Conservation (phyloP, 37 sponge, comb jelly and placozoan genomes). For the Amphimedon queenslandica region DNA sequence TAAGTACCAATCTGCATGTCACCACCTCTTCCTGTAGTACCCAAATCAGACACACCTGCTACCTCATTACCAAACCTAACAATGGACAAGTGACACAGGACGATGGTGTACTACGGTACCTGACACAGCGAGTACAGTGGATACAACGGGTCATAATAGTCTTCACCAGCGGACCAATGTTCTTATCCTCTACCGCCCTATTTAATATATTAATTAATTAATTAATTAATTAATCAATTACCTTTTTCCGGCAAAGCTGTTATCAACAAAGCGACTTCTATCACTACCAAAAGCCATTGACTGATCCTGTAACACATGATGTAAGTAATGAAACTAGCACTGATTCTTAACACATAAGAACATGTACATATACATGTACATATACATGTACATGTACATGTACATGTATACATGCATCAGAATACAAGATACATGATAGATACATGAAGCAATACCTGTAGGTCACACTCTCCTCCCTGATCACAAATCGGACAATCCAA, state of each 20-base stretch:
- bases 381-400: no score
- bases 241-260: slow-evolving; percentile 82
- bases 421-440: background rate
- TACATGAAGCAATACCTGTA: slow-evolving; percentile 44
- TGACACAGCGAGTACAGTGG: slow-evolving; percentile 93
- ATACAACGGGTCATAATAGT: slow-evolving; percentile 99
- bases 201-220: background rate
- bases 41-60: slow-evolving; percentile 95
- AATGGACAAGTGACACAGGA: no score
- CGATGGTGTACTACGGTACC: no score
- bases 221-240: slow-evolving; percentile 2
- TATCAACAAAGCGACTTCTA: slow-evolving; percentile 93
- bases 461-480: slow-evolving; percentile 98
- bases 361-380: no score
- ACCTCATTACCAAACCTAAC: slow-evolving; percentile 90
- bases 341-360: no score
- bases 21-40: slow-evolving; percentile 94
- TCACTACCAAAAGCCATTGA: slow-evolving; percentile 98
- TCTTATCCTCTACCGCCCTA: slow-evolving; percentile 97
- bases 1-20: slow-evolving; percentile 98
- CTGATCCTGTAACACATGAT: slow-evolving; percentile 92
- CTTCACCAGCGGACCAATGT: slow-evolving; percentile 96
- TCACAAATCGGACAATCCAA: slow-evolving; percentile 99
- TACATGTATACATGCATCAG: no score
- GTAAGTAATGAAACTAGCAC: no score